Evolutionary conservation across 2,113 vertebrate species (phyloP).

Genomic region (Scophthalmus maximus): DNA sequence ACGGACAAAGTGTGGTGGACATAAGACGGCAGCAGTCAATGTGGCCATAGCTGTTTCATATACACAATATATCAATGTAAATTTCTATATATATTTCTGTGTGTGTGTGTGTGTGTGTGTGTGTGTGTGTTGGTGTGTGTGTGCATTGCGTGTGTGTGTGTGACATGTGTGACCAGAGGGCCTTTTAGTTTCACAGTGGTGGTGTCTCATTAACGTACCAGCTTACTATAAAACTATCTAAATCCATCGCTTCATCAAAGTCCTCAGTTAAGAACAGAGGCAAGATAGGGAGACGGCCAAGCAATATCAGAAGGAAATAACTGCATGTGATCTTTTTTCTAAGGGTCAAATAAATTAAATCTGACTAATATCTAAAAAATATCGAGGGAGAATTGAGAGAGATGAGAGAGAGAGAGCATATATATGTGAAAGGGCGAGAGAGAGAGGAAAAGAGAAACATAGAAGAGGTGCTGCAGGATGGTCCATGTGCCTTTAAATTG

Average conservation of each 20-base stretch:
- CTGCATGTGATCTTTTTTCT: slow-evolving; percentile 76
- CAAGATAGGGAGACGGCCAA: slow-evolving; percentile 59
- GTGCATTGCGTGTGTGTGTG: background rate
- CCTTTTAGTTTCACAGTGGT: slow-evolving; percentile 52
- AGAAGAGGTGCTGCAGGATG: slow-evolving; percentile 61
- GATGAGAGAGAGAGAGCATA: slow-evolving; percentile 56
- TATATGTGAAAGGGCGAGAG: slow-evolving; percentile 8
- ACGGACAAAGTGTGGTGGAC: background rate
- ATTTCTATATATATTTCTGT: background rate
- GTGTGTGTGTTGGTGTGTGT: slow-evolving; percentile 8
- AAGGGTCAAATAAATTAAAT: slow-evolving; percentile 81
- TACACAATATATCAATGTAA: slow-evolving; percentile 14
- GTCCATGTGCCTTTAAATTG: slow-evolving; percentile 79
- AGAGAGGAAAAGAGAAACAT: slow-evolving; percentile 17
- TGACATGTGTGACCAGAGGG: slow-evolving; percentile 38
- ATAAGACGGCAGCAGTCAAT: slow-evolving; percentile 11
- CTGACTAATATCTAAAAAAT: slow-evolving; percentile 82
- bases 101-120: background rate
- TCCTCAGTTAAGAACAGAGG: slow-evolving; percentile 67
- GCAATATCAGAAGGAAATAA: slow-evolving; percentile 78
- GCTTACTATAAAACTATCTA: slow-evolving; percentile 61
- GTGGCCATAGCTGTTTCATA: background rate
- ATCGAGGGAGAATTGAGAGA: slow-evolving; percentile 70
- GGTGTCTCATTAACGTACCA: slow-evolving; percentile 66
- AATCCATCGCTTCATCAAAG: slow-evolving; percentile 77